Evolutionary conservation across 1,140 invertebrate species (phyloP).

Genomic region (Dysdera silvatica): DNA sequence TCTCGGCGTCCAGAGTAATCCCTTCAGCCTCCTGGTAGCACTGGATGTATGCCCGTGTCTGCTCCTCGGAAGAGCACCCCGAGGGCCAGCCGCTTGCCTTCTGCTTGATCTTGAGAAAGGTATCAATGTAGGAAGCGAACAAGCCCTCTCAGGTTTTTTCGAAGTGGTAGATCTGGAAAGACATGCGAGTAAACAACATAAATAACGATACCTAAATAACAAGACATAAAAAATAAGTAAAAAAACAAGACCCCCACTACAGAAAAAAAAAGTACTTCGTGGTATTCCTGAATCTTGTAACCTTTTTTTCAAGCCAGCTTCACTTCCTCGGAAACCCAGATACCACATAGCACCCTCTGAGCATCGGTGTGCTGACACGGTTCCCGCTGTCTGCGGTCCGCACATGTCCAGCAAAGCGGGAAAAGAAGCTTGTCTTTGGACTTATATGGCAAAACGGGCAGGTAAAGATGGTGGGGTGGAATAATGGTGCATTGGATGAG

Average conservation of each 20-base stretch:
- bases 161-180: constrained; percentile 4
- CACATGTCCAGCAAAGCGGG: constrained; percentile 2
- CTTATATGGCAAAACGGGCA: not conserved
- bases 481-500: not conserved
- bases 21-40: constrained; percentile 40
- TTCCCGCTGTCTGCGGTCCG: not conserved
- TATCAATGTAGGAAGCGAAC: constrained; percentile 32
- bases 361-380: not conserved
- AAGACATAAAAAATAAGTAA: not conserved
- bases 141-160: not conserved
- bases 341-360: not conserved
- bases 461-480: not conserved
- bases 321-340: constrained; percentile 5
- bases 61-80: constrained; percentile 35
- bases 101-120: constrained; percentile 34
- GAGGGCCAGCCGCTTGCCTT: constrained; percentile 33
- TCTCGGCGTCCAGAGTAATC: constrained; percentile 38
- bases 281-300: not conserved
- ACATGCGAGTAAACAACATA: not conserved
- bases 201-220: not conserved
- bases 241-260: not conserved
- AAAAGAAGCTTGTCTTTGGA: not conserved
- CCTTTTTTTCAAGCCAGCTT: not conserved
- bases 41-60: constrained; percentile 38
- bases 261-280: not conserved